Evolutionary conservation across 2,797 vertebrate species (phyloP).

Genomic region (Artibeus lituratus): DNA sequence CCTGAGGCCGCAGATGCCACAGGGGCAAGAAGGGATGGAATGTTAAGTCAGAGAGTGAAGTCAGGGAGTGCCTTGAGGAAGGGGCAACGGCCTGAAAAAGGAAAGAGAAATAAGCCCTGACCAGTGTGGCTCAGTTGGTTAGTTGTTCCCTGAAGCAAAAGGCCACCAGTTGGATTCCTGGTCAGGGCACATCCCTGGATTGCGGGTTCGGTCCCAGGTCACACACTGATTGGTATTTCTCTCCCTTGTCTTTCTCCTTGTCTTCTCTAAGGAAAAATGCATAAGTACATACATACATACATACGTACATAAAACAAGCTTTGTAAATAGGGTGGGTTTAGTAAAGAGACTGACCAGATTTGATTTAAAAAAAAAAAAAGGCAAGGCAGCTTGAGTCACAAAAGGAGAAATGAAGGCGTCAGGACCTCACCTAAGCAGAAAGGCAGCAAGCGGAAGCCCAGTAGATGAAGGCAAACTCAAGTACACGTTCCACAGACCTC

Average conservation of each 20-base stretch:
- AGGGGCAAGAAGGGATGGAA: background rate
- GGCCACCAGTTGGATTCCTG: too few relatives aligned
- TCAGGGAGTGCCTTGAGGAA: background rate
- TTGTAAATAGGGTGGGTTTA: background rate
- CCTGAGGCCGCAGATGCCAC: background rate
- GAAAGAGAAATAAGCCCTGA: background rate
- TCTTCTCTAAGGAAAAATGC: too few relatives aligned
- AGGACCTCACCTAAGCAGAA: background rate
- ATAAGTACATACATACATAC: too few relatives aligned
- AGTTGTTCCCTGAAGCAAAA: too few relatives aligned
- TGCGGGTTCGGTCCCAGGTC: too few relatives aligned
- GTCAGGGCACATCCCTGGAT: too few relatives aligned
- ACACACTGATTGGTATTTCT: too few relatives aligned
- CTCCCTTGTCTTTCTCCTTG: too few relatives aligned
- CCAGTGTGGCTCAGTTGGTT: too few relatives aligned
- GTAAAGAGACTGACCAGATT: background rate
- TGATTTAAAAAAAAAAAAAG: background rate
- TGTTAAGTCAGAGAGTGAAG: background rate
- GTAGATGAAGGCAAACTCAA: background rate
- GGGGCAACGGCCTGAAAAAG: background rate
- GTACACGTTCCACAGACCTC: background rate
- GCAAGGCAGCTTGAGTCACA: background rate
- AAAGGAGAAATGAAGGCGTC: background rate
- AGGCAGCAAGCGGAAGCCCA: background rate
- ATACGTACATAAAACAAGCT: background rate